phyloP scores from a whole-genome alignment of 1,140 invertebrate species.

The Pseudomyrmex concolor region DNA sequence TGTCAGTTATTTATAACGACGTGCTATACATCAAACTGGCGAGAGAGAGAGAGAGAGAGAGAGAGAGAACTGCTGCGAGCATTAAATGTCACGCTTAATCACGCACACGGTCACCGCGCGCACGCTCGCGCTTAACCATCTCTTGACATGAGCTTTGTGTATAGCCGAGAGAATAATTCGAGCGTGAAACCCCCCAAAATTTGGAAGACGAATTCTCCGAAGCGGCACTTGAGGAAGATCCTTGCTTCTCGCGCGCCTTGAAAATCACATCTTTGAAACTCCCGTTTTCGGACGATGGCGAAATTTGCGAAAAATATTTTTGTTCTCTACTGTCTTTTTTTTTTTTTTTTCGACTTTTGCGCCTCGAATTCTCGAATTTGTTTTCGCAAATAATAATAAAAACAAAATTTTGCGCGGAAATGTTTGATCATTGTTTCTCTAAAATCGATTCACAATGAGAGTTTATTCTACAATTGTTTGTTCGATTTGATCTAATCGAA shows the following conservation, averaged over 20 bases:
- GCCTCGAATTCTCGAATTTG: no score
- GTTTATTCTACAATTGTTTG: no score
- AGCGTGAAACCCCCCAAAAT: slow-evolving; percentile 59
- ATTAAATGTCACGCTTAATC: slow-evolving; percentile 66
- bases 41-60: not conserved
- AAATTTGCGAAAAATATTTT: slow-evolving; percentile 28
- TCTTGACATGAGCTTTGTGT: slow-evolving; percentile 57
- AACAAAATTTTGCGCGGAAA: no score
- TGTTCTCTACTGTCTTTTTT: no score
- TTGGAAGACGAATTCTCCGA: slow-evolving; percentile 18
- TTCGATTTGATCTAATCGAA: no score
- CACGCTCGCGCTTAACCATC: slow-evolving; percentile 57
- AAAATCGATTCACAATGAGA: no score
- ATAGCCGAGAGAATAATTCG: slow-evolving; percentile 57
- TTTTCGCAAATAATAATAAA: no score
- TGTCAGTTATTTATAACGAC: slow-evolving; percentile 3
- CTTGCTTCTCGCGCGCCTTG: slow-evolving; percentile 10
- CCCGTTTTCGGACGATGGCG: slow-evolving; percentile 48
- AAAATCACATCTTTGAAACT: slow-evolving; percentile 38
- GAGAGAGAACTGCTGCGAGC: slow-evolving; percentile 35
- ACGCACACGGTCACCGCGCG: slow-evolving; percentile 34
- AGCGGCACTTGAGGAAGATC: slow-evolving; percentile 10
- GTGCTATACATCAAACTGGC: not conserved
- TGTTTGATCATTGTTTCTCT: no score
- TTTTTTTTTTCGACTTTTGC: no score